Percentiles rank a stretch among this genome's conserved stretches.
Evolutionary conservation across 2,797 vertebrate species (phyloP).

Genomic region (Pseudochaenichthys georgianus): DNA sequence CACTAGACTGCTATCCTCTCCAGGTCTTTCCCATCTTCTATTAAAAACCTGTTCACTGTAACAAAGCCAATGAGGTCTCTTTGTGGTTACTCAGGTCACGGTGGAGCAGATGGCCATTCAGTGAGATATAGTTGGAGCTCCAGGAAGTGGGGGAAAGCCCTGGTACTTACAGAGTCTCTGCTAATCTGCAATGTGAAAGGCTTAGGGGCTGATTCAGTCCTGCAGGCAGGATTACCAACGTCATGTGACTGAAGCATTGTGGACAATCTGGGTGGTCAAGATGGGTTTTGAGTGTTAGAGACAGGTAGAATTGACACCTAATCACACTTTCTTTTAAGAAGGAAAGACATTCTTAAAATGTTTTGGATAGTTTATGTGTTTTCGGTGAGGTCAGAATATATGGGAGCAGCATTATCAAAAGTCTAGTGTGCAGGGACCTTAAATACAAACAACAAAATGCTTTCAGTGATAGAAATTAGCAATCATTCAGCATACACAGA

Average conservation of each 20-base stretch:
- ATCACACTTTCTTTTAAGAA: slow-evolving; percentile 10
- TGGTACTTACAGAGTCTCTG: slow-evolving; percentile 68
- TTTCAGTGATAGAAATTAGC: slow-evolving; percentile 43
- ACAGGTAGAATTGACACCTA: slow-evolving; percentile 14
- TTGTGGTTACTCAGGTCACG: slow-evolving; percentile 41
- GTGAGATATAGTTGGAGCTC: slow-evolving; percentile 37
- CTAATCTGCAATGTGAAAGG: slow-evolving; percentile 79
- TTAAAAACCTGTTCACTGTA: neutral
- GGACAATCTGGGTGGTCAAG: slow-evolving; percentile 71
- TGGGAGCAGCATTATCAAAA: neutral
- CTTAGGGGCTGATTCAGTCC: slow-evolving; percentile 80
- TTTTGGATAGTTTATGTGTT: neutral
- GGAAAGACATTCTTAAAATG: slow-evolving; percentile 11
- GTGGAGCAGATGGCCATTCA: slow-evolving; percentile 59
- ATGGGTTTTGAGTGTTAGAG: slow-evolving; percentile 11
- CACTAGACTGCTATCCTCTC: neutral
- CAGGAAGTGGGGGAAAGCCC: slow-evolving; percentile 70
- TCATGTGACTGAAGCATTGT: slow-evolving; percentile 77
- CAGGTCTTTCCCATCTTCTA: neutral
- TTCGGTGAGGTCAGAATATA: neutral
- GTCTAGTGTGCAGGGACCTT: neutral
- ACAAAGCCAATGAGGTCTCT: slow-evolving; percentile 5
- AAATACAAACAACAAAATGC: slow-evolving; percentile 1
- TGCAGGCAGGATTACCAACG: slow-evolving; percentile 79
- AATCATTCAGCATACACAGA: slow-evolving; percentile 38